Percentiles rank a stretch among this genome's conserved stretches.
These are phyloP conservation scores for Penelope pileata DNA, from an alignment of 2,113 vertebrate genomes.

Conservation along the genomic window DNA sequence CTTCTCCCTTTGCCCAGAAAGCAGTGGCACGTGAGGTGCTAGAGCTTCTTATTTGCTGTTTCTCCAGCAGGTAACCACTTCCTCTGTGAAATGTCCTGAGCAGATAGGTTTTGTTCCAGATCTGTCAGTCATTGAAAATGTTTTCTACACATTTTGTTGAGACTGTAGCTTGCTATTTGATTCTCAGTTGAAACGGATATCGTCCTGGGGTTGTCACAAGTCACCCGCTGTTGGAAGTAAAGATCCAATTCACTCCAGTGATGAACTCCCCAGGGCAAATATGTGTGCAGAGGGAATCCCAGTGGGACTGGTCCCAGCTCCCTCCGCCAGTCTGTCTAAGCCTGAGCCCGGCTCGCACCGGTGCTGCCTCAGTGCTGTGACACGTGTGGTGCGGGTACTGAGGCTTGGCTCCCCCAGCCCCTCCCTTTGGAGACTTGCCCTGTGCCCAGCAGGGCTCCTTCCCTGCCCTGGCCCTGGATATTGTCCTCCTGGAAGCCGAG, in stretches of 20 bases:
- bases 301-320: background rate
- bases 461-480: background rate
- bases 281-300: background rate
- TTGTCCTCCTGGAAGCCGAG: background rate
- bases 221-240: background rate
- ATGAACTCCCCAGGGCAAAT: background rate
- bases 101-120: background rate
- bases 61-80: background rate
- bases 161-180: background rate
- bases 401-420: background rate
- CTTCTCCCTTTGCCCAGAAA: background rate
- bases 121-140: background rate
- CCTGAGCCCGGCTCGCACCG: background rate
- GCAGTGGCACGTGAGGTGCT: background rate
- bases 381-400: background rate
- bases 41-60: background rate
- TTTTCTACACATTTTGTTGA: background rate
- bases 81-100: background rate
- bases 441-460: background rate
- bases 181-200: background rate
- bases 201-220: background rate
- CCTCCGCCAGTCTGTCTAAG: background rate
- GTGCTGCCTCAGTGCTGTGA: background rate
- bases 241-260: background rate
- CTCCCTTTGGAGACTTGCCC: background rate